Evolutionary conservation across 1,140 invertebrate genomes (phyloP).

Genomic region (Cecropterus lyciades): DNA sequence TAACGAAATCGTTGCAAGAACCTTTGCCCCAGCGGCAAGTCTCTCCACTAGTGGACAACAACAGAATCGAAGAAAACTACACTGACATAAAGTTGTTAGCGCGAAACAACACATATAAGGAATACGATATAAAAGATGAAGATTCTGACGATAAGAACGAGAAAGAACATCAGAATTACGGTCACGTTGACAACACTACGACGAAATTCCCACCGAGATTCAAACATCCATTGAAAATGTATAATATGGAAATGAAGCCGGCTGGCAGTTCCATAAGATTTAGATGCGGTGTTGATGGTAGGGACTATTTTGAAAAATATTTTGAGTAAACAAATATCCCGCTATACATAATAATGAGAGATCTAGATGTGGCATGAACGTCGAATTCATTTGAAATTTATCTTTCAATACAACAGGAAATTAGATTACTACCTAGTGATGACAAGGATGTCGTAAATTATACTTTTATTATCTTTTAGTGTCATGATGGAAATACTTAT

Average conservation of each 20-base stretch:
- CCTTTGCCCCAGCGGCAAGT: slow-evolving; percentile 59
- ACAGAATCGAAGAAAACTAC: slow-evolving; percentile 64
- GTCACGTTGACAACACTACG: slow-evolving; percentile 65
- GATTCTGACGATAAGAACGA: slow-evolving; percentile 71
- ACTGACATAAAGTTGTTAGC: slow-evolving; percentile 47
- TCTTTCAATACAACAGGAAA: no score
- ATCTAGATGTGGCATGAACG: no score
- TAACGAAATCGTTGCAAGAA: slow-evolving; percentile 56
- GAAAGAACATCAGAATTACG: slow-evolving; percentile 68
- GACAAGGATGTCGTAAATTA: no score
- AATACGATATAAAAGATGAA: slow-evolving; percentile 65
- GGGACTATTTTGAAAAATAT: slow-evolving; percentile 2
- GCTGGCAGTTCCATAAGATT: slow-evolving; percentile 76
- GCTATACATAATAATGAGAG: no score
- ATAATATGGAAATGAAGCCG: slow-evolving; percentile 74
- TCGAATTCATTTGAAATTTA: no score
- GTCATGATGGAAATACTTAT: no score
- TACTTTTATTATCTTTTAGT: no score
- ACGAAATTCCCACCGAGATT: slow-evolving; percentile 71
- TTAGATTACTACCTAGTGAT: no score
- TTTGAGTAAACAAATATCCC: no score
- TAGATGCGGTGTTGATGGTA: slow-evolving; percentile 81
- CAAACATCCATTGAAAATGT: slow-evolving; percentile 77
- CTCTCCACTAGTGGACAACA: slow-evolving; percentile 60
- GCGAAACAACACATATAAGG: slow-evolving; percentile 53